Evolutionary conservation across 2,888 invertebrate genomes (phyloP), one percentile per base, ranked within the genome.

Genomic region (Brenthis hecate): DNA sequence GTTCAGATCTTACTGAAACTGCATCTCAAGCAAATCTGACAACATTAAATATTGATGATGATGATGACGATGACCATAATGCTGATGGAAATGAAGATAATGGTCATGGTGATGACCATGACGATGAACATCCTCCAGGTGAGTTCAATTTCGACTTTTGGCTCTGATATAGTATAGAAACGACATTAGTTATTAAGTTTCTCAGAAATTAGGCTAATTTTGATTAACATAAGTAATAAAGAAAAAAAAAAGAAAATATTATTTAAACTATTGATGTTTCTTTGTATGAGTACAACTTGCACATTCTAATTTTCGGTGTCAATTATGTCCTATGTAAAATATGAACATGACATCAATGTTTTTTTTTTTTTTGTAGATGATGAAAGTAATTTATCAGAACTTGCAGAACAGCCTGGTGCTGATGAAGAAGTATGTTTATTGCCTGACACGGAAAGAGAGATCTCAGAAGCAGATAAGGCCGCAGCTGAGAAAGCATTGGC

Each of bases 351-450:
- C 8, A 8, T 53, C 16, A 14, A 53, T 53, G 6, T 19, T n/a
- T 54, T 54, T 19, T 54, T 19, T 54, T 53, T 1, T 57, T 56
- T 32, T 64, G 48, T 68, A 70, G 72, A 79, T 23, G 84, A 85
- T 55, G 84, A 83, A 11, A 76, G 76, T 53, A 79, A 28, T 23
- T 60, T 79, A 32, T 57, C 78, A 70, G 93, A 91, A 71, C 81
- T 89, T n/a, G 87, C 85, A 0, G 94, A 94, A 28, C 93, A 94
- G 76, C 93, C 94, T 23, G 95, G 95, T 14, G 95, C 94, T 58
- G 95, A 95, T 76, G 95, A 94, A 76, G 95, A 95, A 78, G 91
- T 95, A 8, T 96, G 95, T 70, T 91, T 96, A 6, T 91, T 96
- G 72, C 96, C 96, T 0, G 96, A 96, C 78, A 95, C 95, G 0